Evolutionary conservation across 2,888 invertebrate species (phyloP).

Genomic region (Melikaiella ostensackeni): DNA sequence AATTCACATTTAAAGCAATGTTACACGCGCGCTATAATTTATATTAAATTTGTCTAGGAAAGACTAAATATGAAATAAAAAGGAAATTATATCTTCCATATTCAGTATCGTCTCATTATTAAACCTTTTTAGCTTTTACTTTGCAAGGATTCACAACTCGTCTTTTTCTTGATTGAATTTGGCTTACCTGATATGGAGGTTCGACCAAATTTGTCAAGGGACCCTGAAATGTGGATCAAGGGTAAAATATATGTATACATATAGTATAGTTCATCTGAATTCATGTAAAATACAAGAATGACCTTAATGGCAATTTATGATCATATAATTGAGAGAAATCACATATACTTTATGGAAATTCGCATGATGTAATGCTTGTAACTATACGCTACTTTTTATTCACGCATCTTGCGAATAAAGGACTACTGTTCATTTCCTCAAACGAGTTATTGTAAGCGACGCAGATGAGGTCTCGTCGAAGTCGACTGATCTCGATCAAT

Average conservation of each 20-base stretch:
- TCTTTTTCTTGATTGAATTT: not conserved
- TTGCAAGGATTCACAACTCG: constrained; percentile 22
- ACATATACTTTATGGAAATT: not conserved
- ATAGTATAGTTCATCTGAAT: not conserved
- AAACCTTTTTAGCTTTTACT: constrained; percentile 18
- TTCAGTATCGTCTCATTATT: no score
- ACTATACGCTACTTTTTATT: constrained; percentile 15
- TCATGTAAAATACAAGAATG: not conserved
- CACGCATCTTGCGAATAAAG: constrained; percentile 2
- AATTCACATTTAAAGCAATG: no score
- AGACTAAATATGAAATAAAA: no score
- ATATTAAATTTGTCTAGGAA: no score
- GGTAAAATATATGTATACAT: not conserved
- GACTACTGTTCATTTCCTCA: constrained; percentile 25
- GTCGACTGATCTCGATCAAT: constrained; percentile 14
- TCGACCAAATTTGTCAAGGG: not conserved
- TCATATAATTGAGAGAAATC: constrained; percentile 14
- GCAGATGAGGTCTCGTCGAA: not conserved
- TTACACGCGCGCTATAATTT: no score
- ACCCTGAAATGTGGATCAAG: constrained; percentile 32
- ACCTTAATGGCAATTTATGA: not conserved
- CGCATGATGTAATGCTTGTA: constrained; percentile 7
- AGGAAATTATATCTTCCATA: no score
- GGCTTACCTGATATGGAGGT: constrained; percentile 7
- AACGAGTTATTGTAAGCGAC: constrained; percentile 18